phyloP scores from a whole-genome alignment of 2,113 vertebrate species.

The Mugil cephalus region DNA sequence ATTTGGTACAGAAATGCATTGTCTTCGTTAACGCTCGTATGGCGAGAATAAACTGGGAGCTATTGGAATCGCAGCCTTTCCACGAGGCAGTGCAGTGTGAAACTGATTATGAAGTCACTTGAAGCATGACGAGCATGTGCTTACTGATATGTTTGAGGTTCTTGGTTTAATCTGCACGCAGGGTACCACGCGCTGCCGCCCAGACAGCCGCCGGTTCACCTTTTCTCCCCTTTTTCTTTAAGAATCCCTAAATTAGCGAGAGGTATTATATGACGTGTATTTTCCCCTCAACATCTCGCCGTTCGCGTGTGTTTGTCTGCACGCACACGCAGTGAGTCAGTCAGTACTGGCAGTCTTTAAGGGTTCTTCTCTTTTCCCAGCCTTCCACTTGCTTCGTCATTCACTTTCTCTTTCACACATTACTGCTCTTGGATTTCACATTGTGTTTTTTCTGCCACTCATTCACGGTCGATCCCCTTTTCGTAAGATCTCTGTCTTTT shows the following conservation, averaged over 20 bases:
- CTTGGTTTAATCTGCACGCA: slow-evolving; percentile 2
- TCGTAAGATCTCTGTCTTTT: slow-evolving; percentile 13
- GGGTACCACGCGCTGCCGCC: not conserved
- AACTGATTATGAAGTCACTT: slow-evolving; percentile 37
- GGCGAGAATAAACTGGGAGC: slow-evolving; percentile 9
- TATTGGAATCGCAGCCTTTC: slow-evolving; percentile 31
- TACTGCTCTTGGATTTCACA: slow-evolving; percentile 37
- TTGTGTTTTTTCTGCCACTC: slow-evolving; percentile 50
- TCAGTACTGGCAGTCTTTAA: slow-evolving; percentile 25
- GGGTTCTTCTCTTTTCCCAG: slow-evolving; percentile 28
- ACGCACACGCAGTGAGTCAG: slow-evolving; percentile 38
- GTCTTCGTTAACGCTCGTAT: slow-evolving; percentile 1
- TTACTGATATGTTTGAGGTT: slow-evolving; percentile 21
- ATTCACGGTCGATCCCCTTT: slow-evolving; percentile 36
- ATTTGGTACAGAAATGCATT: not conserved
- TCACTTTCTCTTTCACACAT: slow-evolving; percentile 58
- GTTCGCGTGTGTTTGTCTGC: slow-evolving; percentile 13
- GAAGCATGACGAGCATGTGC: slow-evolving; percentile 27
- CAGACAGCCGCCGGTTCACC: slow-evolving; percentile 39
- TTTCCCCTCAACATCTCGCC: slow-evolving; percentile 24
- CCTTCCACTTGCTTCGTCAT: slow-evolving; percentile 34
- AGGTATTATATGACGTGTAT: slow-evolving; percentile 42
- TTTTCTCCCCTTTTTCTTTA: slow-evolving; percentile 27
- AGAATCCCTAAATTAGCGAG: slow-evolving; percentile 26
- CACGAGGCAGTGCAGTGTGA: slow-evolving; percentile 11